Conservation (phyloP, 2,113 vertebrate species). For the Campylomormyrus tamandua region DNA sequence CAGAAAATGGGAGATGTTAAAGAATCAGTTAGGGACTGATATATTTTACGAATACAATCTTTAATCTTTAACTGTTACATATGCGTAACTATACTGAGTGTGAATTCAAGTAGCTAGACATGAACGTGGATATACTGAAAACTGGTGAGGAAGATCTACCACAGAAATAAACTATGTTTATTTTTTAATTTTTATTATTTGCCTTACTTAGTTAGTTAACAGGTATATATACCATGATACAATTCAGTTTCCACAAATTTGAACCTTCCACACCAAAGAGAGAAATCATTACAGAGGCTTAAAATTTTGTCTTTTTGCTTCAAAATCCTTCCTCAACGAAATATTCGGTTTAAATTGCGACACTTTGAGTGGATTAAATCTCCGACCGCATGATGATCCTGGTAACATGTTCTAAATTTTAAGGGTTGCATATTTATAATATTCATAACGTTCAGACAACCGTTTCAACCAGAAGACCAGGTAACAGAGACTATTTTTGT, state of each 20-base stretch:
- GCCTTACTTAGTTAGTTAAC: neutral
- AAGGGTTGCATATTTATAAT: neutral
- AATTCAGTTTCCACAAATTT: neutral
- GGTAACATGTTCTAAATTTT: neutral
- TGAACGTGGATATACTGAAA: neutral
- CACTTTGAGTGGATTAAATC: neutral
- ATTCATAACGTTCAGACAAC: neutral
- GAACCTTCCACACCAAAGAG: neutral
- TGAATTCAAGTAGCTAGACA: neutral
- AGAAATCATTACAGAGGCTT: neutral
- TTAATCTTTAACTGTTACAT: conserved; percentile 1
- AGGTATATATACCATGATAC: neutral
- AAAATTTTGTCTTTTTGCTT: neutral
- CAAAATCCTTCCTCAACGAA: neutral
- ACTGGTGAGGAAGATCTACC: neutral
- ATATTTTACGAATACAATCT: neutral
- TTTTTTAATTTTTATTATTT: neutral
- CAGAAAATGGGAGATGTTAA: neutral
- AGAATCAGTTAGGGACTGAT: neutral
- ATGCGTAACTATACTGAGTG: neutral
- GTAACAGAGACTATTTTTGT: neutral
- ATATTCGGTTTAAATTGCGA: neutral
- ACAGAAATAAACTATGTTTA: neutral
- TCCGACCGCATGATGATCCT: neutral
- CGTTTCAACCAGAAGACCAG: neutral